Evolutionary conservation across 2,888 invertebrate species (phyloP), one percentile per base, ranked within the genome.

Genomic region (Agonum fuliginosum): DNA sequence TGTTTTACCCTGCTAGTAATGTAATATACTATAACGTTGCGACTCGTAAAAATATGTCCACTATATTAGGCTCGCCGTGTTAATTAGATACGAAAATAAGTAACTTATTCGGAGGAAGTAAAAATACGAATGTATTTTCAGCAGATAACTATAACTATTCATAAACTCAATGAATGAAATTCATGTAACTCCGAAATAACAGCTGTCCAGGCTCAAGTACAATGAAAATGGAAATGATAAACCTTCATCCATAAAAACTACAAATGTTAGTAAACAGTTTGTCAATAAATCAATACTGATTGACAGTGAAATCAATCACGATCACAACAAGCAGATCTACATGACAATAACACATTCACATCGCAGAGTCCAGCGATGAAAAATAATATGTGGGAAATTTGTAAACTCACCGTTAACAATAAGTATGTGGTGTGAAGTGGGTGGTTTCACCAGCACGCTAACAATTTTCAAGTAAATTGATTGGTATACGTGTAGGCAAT

Each of bases 221-320:
- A 27, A 24, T 27, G 27, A 30, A 62, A 62, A 62, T 62, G 30
- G 12, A 30, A 62, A 62, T 62, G 58, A 62, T 30, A 30, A 62
- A 62, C 58, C 58, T 19, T 62, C 27, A 2, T 6, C 6, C 27
- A 62, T 62, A 62, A 62, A 62, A 62, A 62, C 58, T 62, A 62
- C 30, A 62, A 62, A 62, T 62, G 58, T 62, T 34, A 30, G 58
- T 62, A 30, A 62, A 62, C 58, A 62, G 58, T 62, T 62, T 62
- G 58, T 17, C 17, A 30, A 62, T 62, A 62, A 62, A 62, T 62
- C 58, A 62, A 62, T 62, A 62, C 27, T 62, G 58, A 62, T 62
- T 62, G 58, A 62, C 30, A 30, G 58, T 10, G 14, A 62, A 62
- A 62, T 62, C 58, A 62, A 62, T 62, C 58, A 62, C 17, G 58